Base-by-base conservation (phyloP, 1,140 invertebrate species). In the Drosophila pallidifrons region DNA sequence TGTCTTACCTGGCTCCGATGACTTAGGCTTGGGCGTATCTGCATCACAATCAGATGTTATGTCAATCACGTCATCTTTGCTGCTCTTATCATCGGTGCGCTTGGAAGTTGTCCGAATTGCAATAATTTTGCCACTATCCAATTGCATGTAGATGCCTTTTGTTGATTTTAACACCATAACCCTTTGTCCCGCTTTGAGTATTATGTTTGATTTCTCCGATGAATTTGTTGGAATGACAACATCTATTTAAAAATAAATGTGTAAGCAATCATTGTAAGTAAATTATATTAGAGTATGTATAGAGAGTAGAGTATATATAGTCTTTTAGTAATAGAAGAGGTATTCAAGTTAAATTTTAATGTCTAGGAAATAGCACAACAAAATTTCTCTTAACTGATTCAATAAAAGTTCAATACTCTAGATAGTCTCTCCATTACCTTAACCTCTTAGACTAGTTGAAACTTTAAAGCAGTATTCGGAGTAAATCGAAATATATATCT, bases 111-210 rank as follows among this genome's bases (percentile, higher is more conserved):
- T 92, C 32, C 89, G 77, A 68, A 99, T 98, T n/a, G 98, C 97
- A 86, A 99, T 98, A 67, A 99, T 98, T 93, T 98, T 98, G n/a
- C 98, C 97, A 86, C 97, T 98, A 89, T 98, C 97, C 20, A 98
- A 93, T 76, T 98, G 96, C 95, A 99, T 97, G 92, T 99, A 99
- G 68, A 99, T 98, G 35, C 98, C 98, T 93, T 98, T 98, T 0
- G 97, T 96, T 13, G 97, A 98, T 91, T 98, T 98, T 1, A 99
- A 94, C 2, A 99, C 97, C 94, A 98, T 96, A 0, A 99, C 97
- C 78, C 97, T 95, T 92, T 99, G 97, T 0, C 98, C 98, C 4
- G 97, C 96, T 91, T 98, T 98, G 13, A 99, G 93, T 6, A 97
- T 96, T 67, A 97, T 98, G 82, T 96, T 97, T 16, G 95, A 96